Evolutionary conservation across 2,888 invertebrate species (phyloP), one percentile per base, ranked within the genome.

Genomic region (Caenorhabditis wallacei): DNA sequence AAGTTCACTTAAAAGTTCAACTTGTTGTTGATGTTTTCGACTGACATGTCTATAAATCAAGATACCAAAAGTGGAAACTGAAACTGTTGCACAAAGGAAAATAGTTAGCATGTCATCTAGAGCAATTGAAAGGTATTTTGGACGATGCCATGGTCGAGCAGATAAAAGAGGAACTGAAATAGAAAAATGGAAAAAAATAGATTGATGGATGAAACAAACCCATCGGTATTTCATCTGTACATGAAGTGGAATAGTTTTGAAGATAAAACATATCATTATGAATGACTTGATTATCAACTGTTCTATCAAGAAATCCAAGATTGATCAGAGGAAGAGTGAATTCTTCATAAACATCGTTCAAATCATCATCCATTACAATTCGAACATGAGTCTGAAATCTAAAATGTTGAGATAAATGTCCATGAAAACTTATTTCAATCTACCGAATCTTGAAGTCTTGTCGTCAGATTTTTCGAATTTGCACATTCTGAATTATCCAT

Each of bases 41-140:
- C 76, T 78, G 16, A 84, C 84, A 43, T 84, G 72, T 13, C 71
- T 66, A 59, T 87, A 87, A 22, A 86, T 79, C 10, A 87, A n/a
- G 26, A 69, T 48, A 0, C 87, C 87, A 68, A 85, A 82, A 8
- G 75, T 86, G 2, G 68, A 74, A 2, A 82, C 86, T 1, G 83
- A 81, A 24, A 85, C 81, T 7, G 80, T 84, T 11, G 87, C 84
- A 57, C 85, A 87, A 26, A 87, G 76, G 22, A 83, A 79, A 30
- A 87, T 86, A 51, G 84, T 84, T 2, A 87, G 46, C 83, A 87
- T 84, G 68, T 87, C 87, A 46, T 87, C 87, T 11, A 87, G 46
- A 24, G 87, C 87, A 40, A 87, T 83, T 1, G 64, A 66, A 5
- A 87, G 82, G 59, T 83, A 74, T 61, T 87, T 87, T 0, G 85